Evolutionary conservation across 2,888 invertebrate species (phyloP).

Genomic region (Erebia ligea): DNA sequence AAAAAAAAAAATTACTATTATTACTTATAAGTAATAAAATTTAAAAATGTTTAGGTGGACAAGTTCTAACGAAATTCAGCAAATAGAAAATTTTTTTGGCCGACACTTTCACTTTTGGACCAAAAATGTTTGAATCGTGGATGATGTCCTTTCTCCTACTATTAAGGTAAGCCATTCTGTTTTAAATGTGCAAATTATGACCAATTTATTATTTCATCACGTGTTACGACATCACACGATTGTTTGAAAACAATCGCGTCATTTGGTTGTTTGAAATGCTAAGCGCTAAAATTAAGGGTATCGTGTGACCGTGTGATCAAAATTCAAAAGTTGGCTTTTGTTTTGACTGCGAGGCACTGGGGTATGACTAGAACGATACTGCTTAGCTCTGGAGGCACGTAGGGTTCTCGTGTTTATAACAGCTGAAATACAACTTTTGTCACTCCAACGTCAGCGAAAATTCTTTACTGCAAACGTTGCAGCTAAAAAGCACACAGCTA

Average conservation of each 20-base stretch:
- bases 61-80: too few relatives aligned
- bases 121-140: too few relatives aligned
- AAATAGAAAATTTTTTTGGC: too few relatives aligned
- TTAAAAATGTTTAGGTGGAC: too few relatives aligned
- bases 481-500: not conserved
- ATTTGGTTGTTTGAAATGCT: slow-evolving; percentile 43
- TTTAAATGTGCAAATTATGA: slow-evolving; percentile 36
- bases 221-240: slow-evolving; percentile 37
- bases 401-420: slow-evolving; percentile 31
- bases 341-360: slow-evolving; percentile 58
- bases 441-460: not conserved
- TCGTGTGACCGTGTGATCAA: slow-evolving; percentile 56
- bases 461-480: not conserved
- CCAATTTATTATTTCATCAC: slow-evolving; percentile 35
- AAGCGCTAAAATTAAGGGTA: slow-evolving; percentile 49
- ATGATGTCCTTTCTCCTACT: slow-evolving; percentile 31
- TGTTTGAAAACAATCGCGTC: slow-evolving; percentile 39
- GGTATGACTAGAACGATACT: slow-evolving; percentile 54
- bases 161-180: slow-evolving; percentile 32
- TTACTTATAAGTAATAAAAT: too few relatives aligned
- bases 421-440: slow-evolving; percentile 11
- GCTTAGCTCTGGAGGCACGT: slow-evolving; percentile 55
- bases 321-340: slow-evolving; percentile 50
- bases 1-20: too few relatives aligned
- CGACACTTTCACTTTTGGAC: too few relatives aligned